phyloP scores from a whole-genome alignment of 2,797 vertebrate genomes.

The Coendou prehensilis region DNA sequence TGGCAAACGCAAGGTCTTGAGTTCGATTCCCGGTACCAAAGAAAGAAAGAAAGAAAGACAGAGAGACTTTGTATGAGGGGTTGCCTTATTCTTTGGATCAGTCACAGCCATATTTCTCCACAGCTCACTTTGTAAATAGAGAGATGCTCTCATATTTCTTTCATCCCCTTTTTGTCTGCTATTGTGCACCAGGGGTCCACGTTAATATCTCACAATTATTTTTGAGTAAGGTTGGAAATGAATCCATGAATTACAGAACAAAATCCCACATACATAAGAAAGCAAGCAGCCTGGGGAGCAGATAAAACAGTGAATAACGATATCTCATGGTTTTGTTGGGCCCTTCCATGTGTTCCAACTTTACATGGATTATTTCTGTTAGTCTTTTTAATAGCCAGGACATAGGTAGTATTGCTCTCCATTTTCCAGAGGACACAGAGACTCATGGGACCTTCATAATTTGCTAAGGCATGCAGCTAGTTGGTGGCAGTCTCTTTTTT shows the following conservation, averaged over 20 bases:
- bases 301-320: neutral
- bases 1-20: no score
- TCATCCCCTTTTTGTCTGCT: neutral
- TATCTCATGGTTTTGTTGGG: neutral
- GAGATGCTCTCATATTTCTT: neutral
- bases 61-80: neutral
- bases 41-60: no score
- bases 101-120: neutral
- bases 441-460: neutral
- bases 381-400: neutral
- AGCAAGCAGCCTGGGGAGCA: neutral
- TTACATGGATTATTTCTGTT: neutral
- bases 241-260: neutral
- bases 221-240: neutral
- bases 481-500: neutral
- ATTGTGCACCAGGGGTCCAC: neutral
- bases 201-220: neutral
- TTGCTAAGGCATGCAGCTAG: neutral
- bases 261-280: conserved; percentile 15
- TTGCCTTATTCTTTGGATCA: neutral
- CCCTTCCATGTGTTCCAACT: neutral
- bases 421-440: neutral
- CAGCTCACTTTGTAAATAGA: neutral
- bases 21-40: no score
- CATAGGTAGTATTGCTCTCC: neutral